Conservation (phyloP, 2,888 invertebrate species). For the Melinaea marsaeus region DNA sequence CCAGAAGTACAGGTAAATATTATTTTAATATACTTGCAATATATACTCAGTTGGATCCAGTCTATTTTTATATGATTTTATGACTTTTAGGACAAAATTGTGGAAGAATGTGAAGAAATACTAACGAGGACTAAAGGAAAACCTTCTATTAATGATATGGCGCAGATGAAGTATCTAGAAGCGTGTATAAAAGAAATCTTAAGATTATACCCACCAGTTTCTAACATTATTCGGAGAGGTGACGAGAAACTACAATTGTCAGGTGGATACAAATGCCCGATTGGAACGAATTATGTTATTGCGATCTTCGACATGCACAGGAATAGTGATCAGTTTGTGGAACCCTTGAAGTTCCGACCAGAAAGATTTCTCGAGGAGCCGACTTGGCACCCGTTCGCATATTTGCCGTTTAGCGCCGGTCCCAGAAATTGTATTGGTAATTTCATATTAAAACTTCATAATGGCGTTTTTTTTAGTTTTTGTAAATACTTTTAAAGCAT, state of each 20-base stretch:
- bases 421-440: slow-evolving; percentile 83
- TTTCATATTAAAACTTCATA: neutral
- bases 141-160: slow-evolving; percentile 79
- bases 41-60: neutral
- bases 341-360: slow-evolving; percentile 82
- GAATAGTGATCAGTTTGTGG: slow-evolving; percentile 78
- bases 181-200: slow-evolving; percentile 77
- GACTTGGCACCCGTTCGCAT: slow-evolving; percentile 79
- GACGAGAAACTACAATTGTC: slow-evolving; percentile 75
- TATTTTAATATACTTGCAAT: neutral
- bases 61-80: neutral
- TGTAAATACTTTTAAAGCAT: neutral
- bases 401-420: slow-evolving; percentile 83
- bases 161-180: slow-evolving; percentile 82
- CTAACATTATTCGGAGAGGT: slow-evolving; percentile 79
- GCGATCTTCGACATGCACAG: slow-evolving; percentile 82
- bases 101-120: slow-evolving; percentile 79
- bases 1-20: slow-evolving; percentile 44
- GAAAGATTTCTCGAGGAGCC: slow-evolving; percentile 81
- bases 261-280: slow-evolving; percentile 56
- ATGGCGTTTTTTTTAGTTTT: neutral
- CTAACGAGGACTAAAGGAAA: slow-evolving; percentile 80
- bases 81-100: slow-evolving; percentile 76
- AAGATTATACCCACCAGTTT: slow-evolving; percentile 79
- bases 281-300: slow-evolving; percentile 70